Evolutionary conservation across 2,797 vertebrate genomes (phyloP), one percentile per base, ranked within the genome.

Genomic region (Poecile montanus): DNA sequence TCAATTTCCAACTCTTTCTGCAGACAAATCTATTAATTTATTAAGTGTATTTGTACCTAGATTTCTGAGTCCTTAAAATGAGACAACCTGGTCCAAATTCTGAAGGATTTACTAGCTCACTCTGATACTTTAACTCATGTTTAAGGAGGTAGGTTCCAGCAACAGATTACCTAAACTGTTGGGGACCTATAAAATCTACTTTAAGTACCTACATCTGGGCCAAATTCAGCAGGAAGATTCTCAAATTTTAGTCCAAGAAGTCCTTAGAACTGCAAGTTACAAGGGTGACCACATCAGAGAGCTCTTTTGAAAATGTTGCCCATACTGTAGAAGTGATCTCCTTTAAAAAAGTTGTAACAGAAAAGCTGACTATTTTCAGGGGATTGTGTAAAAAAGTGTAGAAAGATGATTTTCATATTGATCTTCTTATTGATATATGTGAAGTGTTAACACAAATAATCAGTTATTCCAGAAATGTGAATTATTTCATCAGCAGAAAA

Each of bases 401-500:
- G 34, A 85, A 61, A 60, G 71, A 53, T 84, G 70, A 60, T 66
- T 95, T 97, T 72, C 58, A 65, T 93, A 93, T 71, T 94, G 85
- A 94, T 95, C 40, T 65, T 63, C 61, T 91, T 93, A 92, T 11
- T 61, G 62, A 95, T 93, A 93, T 29, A 94, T 61, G 92, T 67
- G 85, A 89, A 95, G 88, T 79, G 47, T 92, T 96, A 95, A 83
- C 61, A 94, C 44, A 73, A 87, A 94, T 91, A 93, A 95, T 89
- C 70, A 78, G 45, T 96, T 94, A 45, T 91, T 97, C 84, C 89
- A 58, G 77, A 93, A 95, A 94, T 63, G 83, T 90, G 65, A 94
- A 95, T 97, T 97, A 97, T 97, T 98, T 97, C 93, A 97, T 95
- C 95, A 97, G 84, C 87, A 97, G 54, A 94, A 97, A 97, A 98